These are phyloP conservation scores for Physocephala rufipes DNA, from an alignment of 2,888 invertebrate genomes.

Conservation along the genomic window DNA sequence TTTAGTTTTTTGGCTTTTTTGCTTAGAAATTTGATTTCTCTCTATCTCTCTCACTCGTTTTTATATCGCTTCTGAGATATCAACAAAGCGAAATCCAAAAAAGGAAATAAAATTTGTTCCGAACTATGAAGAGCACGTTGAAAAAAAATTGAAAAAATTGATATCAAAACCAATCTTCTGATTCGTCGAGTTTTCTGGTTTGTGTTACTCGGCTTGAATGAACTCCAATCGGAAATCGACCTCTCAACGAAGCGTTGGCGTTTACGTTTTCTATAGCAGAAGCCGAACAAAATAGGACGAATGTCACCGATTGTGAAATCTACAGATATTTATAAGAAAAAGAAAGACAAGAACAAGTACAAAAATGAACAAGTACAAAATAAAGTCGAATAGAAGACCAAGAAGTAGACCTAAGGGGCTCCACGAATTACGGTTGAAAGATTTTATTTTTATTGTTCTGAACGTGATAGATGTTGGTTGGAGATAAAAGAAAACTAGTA, in stretches of 20 bases:
- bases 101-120: neutral
- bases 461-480: too few relatives aligned
- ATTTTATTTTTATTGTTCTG: too few relatives aligned
- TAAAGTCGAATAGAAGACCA: too few relatives aligned
- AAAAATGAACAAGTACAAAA: neutral
- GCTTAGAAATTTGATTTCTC: too few relatives aligned
- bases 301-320: neutral
- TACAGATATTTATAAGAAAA: constrained; percentile 13
- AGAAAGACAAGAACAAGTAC: constrained; percentile 6
- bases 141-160: neutral
- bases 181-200: constrained; percentile 20
- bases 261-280: neutral
- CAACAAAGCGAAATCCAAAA: too few relatives aligned
- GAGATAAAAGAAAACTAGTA: too few relatives aligned
- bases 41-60: too few relatives aligned
- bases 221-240: constrained; percentile 6
- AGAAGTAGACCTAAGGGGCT: too few relatives aligned
- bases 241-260: too few relatives aligned
- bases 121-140: neutral
- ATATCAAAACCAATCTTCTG: constrained; percentile 28
- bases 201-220: neutral
- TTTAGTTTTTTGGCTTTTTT: too few relatives aligned
- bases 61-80: too few relatives aligned
- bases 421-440: too few relatives aligned
- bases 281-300: neutral